Evolutionary conservation across 2,888 invertebrate genomes (phyloP).

Genomic region (Biston stratarius): DNA sequence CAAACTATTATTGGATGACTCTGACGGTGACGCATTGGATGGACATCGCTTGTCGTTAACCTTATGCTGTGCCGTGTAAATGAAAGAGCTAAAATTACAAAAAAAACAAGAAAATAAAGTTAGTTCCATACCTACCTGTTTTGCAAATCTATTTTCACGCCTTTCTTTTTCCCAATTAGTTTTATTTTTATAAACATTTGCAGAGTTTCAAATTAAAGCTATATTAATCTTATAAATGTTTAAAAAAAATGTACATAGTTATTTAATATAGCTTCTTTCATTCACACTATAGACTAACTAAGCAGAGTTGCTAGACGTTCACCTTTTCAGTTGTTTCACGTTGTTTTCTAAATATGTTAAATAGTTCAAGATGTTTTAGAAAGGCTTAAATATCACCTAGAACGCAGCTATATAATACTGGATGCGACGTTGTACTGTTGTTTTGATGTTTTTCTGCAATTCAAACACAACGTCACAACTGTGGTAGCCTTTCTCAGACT

Average conservation of each 20-base stretch:
- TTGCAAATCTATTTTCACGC: neutral
- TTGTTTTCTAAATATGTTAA: neutral
- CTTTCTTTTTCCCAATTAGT: neutral
- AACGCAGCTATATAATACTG: slow-evolving; percentile 13
- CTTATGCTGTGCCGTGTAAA: slow-evolving; percentile 70
- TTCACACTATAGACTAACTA: slow-evolving; percentile 34
- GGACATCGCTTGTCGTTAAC: slow-evolving; percentile 86
- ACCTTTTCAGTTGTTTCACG: slow-evolving; percentile 14
- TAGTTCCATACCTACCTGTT: neutral
- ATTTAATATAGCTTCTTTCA: slow-evolving; percentile 16
- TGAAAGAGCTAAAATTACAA: slow-evolving; percentile 46
- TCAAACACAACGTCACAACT: neutral
- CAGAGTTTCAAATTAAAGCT: neutral
- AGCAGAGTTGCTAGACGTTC: slow-evolving; percentile 28
- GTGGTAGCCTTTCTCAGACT: slow-evolving; percentile 8
- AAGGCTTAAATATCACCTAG: slow-evolving; percentile 3
- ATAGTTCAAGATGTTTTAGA: slow-evolving; percentile 1
- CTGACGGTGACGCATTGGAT: slow-evolving; percentile 75
- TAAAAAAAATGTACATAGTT: neutral
- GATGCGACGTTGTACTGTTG: neutral
- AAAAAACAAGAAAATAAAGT: neutral
- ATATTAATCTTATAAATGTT: neutral
- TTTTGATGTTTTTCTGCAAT: neutral
- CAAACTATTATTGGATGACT: slow-evolving; percentile 50
- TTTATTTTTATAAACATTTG: neutral